phyloP scores from a whole-genome alignment of 1,140 invertebrate genomes.

The Ruditapes philippinarum region DNA sequence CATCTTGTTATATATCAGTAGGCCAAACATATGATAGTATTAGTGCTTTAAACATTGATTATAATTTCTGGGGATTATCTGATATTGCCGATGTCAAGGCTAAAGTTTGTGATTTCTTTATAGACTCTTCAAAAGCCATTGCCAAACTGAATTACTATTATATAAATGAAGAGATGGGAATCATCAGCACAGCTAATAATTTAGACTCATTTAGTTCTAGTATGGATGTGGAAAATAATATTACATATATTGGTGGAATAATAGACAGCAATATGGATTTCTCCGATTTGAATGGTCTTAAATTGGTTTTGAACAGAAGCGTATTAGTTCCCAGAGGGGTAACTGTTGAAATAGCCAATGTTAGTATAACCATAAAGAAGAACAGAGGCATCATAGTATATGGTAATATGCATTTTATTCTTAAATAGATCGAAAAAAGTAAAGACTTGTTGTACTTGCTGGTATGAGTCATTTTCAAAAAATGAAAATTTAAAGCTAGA shows the following conservation, averaged over 20 bases:
- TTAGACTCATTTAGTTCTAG: background rate
- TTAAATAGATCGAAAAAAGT: no score
- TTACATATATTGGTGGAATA: background rate
- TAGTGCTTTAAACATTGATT: background rate
- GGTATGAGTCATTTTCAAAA: no score
- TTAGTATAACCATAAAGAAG: background rate
- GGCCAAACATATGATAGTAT: background rate
- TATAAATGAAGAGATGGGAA: background rate
- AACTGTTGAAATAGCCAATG: background rate
- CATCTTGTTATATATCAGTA: background rate
- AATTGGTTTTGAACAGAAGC: conserved; percentile 7
- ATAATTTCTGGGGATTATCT: conserved; percentile 12
- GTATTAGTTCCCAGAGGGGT: background rate
- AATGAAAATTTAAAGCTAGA: no score
- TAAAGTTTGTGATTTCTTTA: conserved; percentile 41
- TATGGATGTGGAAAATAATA: background rate
- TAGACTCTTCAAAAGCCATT: background rate
- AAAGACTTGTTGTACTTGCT: no score
- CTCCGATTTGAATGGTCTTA: background rate
- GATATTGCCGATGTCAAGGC: background rate
- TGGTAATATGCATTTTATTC: no score
- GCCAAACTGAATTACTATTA: background rate
- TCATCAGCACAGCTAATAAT: background rate
- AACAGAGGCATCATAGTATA: background rate
- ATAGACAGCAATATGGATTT: background rate